Conservation (phyloP, 2,888 invertebrate species). For the Agriopis leucophaearia region DNA sequence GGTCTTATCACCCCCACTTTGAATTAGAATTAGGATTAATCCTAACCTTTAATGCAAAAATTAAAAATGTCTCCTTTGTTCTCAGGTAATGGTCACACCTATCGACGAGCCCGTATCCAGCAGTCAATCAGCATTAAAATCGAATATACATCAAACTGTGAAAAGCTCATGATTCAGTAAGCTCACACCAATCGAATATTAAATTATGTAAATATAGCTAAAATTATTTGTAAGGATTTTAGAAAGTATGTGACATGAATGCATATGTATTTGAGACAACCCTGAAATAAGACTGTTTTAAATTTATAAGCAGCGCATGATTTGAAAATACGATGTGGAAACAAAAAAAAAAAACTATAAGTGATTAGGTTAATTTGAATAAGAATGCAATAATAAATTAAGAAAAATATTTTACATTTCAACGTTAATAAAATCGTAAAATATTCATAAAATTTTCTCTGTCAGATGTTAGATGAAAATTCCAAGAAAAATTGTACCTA, state of each 20-base stretch:
- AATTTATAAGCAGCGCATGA: background rate
- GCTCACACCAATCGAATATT: conserved; percentile 50
- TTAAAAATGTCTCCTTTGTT: conserved; percentile 40
- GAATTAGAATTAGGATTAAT: no score
- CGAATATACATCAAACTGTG: conserved; percentile 65
- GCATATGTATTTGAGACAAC: background rate
- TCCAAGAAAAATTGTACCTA: no score
- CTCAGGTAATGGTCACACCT: conserved; percentile 75
- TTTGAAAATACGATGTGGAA: background rate
- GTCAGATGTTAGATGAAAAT: no score
- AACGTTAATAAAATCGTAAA: no score
- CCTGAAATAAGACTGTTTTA: conserved; percentile 1
- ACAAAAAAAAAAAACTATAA: background rate
- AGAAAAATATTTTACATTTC: no score
- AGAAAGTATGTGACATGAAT: background rate
- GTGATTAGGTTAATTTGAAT: background rate
- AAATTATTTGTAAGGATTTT: conserved; percentile 8
- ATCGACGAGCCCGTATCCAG: conserved; percentile 63
- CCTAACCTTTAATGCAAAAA: background rate
- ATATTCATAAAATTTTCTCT: no score
- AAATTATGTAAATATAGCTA: conserved; percentile 56
- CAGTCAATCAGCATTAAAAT: conserved; percentile 60
- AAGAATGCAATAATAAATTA: background rate
- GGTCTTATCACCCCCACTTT: no score
- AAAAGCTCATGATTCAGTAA: conserved; percentile 64